Conservation (phyloP, 1,140 invertebrate species). For the Archegozetes longisetosus region DNA sequence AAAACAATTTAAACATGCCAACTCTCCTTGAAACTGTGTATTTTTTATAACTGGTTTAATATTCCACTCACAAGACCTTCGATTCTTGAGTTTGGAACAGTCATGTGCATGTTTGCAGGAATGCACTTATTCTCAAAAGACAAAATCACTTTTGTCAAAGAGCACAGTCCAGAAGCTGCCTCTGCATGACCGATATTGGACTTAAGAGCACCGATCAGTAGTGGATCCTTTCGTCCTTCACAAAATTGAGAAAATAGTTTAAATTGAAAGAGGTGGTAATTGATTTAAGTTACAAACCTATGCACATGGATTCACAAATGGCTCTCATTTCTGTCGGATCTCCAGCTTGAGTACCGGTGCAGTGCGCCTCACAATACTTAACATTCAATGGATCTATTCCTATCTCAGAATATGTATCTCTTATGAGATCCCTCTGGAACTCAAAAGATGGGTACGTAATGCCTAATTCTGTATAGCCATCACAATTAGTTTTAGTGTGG, state of each 20-base stretch:
- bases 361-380: conserved; percentile 82
- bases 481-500: conserved; percentile 70
- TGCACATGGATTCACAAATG: conserved; percentile 63
- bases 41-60: conserved; percentile 42
- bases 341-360: conserved; percentile 65
- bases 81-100: conserved; percentile 36
- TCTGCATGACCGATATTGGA: conserved; percentile 88
- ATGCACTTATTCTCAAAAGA: conserved; percentile 34
- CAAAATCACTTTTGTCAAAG: conserved; percentile 33
- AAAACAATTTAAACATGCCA: conserved; percentile 82
- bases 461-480: conserved; percentile 73
- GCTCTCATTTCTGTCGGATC: conserved; percentile 64
- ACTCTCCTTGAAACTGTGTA: conserved; percentile 51
- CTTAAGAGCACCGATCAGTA: conserved; percentile 75
- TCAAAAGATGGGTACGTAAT: conserved; percentile 66
- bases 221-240: conserved; percentile 33
- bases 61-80: conserved; percentile 47
- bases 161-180: conserved; percentile 56
- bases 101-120: conserved; percentile 39
- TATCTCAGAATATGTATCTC: conserved; percentile 66
- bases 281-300: conserved; percentile 26
- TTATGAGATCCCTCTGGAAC: conserved; percentile 66
- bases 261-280: background rate
- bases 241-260: background rate
- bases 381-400: conserved; percentile 63